Percentiles rank a stretch among this genome's conserved stretches.
These are phyloP conservation scores for Megaptera novaeangliae DNA, from an alignment of 2,113 vertebrate species.

Conservation along the genomic window DNA sequence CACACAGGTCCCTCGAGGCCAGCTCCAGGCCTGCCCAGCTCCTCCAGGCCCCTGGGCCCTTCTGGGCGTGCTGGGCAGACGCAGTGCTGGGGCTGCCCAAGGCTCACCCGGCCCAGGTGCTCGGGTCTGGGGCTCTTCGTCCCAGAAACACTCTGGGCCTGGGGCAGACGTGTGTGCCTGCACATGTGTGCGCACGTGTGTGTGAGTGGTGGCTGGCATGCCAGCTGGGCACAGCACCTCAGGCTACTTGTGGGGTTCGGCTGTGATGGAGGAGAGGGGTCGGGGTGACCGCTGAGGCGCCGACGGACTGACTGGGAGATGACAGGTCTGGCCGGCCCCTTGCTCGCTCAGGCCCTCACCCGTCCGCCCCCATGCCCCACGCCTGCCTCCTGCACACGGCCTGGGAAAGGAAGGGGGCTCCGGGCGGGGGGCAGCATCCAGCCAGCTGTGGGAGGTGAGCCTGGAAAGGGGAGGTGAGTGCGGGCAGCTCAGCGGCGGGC, in stretches of 20 bases:
- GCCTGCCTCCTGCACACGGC: slow-evolving; percentile 76
- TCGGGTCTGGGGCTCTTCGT: not conserved
- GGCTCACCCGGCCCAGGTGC: not conserved
- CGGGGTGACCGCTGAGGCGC: not conserved
- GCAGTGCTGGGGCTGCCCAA: not conserved
- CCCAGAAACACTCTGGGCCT: not conserved
- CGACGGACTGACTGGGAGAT: slow-evolving; percentile 67
- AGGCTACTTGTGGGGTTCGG: slow-evolving; percentile 58
- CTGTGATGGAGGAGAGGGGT: slow-evolving; percentile 16
- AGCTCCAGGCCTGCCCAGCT: not conserved
- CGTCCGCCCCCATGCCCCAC: slow-evolving; percentile 63
- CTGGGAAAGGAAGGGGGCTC: not conserved
- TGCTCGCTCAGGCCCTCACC: not conserved
- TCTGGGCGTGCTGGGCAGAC: not conserved
- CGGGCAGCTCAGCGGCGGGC: not conserved
- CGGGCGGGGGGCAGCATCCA: not conserved
- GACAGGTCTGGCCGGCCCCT: slow-evolving; percentile 38
- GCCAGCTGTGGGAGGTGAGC: not conserved
- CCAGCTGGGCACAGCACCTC: slow-evolving; percentile 18
- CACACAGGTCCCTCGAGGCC: not conserved
- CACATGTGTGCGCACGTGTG: slow-evolving; percentile 5
- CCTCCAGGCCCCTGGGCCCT: not conserved
- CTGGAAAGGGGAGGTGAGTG: not conserved
- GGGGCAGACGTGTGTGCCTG: not conserved
- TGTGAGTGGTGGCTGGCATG: not conserved